Evolutionary conservation across 1,140 invertebrate species (phyloP).

Genomic region (Coboldia fuscipes): DNA sequence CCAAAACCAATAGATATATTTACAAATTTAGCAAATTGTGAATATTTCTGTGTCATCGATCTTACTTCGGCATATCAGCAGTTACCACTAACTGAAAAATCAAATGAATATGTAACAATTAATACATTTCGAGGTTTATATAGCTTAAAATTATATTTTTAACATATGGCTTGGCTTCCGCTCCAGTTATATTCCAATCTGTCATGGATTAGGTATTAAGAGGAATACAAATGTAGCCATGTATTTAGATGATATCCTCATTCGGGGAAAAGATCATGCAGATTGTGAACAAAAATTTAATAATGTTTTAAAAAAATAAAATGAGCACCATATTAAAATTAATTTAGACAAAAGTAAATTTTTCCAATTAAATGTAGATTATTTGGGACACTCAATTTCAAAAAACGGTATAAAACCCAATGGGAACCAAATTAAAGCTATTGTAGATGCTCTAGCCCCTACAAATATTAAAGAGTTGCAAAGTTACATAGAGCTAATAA

Average conservation of each 20-base stretch:
- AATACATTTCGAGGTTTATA: constrained; percentile 14
- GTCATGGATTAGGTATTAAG: constrained; percentile 8
- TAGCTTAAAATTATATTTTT: constrained; percentile 13
- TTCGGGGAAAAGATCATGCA: constrained; percentile 7
- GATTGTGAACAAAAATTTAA: constrained; percentile 6
- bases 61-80: constrained; percentile 14
- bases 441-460: constrained; percentile 13
- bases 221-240: constrained; percentile 7
- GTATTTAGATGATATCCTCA: constrained; percentile 17
- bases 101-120: constrained; percentile 11
- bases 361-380: constrained; percentile 9
- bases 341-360: constrained; percentile 18
- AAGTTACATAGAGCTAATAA: constrained; percentile 15
- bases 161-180: constrained; percentile 13
- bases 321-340: constrained; percentile 3
- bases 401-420: constrained; percentile 13
- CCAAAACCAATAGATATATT: constrained; percentile 8
- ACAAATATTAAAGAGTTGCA: constrained; percentile 15
- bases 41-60: constrained; percentile 12
- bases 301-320: neutral
- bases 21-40: constrained; percentile 6
- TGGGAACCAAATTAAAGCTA: constrained; percentile 17
- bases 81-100: constrained; percentile 9
- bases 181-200: constrained; percentile 15
- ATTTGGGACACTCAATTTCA: constrained; percentile 16